These are phyloP conservation scores for Phortica okadai DNA, from an alignment of 2,888 invertebrate genomes.

Conservation along the genomic window DNA sequence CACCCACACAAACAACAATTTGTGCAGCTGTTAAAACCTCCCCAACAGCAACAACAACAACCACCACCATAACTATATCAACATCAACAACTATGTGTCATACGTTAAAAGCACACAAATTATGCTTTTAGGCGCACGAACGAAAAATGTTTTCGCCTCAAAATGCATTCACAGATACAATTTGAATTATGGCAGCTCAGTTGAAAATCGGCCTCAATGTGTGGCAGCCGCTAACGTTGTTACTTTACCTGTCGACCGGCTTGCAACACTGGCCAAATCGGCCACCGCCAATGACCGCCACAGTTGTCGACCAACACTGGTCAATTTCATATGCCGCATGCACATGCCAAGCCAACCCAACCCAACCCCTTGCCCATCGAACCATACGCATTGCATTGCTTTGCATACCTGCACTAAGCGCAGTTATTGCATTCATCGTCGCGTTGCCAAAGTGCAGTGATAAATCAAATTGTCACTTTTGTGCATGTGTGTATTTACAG, in stretches of 20 bases:
- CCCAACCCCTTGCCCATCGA: not conserved
- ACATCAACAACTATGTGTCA: not conserved
- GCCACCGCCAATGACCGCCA: slow-evolving; percentile 1
- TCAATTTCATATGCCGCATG: slow-evolving; percentile 1
- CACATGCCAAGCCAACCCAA: not conserved
- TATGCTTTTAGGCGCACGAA: slow-evolving; percentile 24
- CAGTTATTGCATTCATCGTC: slow-evolving; percentile 29
- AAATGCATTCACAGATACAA: slow-evolving; percentile 8
- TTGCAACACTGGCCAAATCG: slow-evolving; percentile 8
- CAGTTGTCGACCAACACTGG: not conserved
- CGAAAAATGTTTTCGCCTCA: not conserved
- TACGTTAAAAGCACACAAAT: not conserved
- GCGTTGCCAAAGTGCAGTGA: slow-evolving; percentile 69
- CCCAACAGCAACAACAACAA: not conserved
- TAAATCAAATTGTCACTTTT: slow-evolving; percentile 76
- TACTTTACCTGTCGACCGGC: not conserved
- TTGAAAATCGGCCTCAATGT: slow-evolving; percentile 8
- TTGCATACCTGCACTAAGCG: slow-evolving; percentile 7
- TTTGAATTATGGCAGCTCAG: slow-evolving; percentile 32
- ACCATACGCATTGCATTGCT: not conserved
- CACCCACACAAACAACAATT: too few species aligned
- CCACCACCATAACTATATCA: not conserved
- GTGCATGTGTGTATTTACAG: slow-evolving; percentile 54
- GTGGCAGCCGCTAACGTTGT: not conserved
- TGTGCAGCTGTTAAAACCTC: too few species aligned